These are phyloP conservation scores for Delia radicum DNA, from an alignment of 1,140 invertebrate species.

Conservation along the genomic window DNA sequence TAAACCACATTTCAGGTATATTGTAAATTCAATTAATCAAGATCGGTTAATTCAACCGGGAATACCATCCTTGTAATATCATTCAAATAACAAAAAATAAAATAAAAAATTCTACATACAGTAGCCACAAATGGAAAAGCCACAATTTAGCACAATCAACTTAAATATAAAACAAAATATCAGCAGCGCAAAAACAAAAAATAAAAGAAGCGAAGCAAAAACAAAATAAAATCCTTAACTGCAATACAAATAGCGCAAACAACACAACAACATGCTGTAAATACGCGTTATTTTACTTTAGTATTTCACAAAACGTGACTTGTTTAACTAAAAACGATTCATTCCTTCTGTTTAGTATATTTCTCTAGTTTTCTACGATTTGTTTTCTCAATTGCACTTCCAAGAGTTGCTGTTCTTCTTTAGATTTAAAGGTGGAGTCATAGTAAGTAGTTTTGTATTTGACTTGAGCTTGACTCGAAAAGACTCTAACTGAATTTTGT, in stretches of 20 bases:
- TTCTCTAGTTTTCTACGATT: not conserved
- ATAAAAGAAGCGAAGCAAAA: not conserved
- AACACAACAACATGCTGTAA: constrained; percentile 7
- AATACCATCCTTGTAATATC: too few species aligned
- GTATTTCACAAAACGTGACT: constrained; percentile 13
- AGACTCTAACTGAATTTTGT: too few species aligned
- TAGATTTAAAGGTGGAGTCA: too few species aligned
- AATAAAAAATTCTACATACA: not conserved
- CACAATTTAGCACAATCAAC: constrained; percentile 10
- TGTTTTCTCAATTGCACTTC: not conserved
- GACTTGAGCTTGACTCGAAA: too few species aligned
- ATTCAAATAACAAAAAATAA: not conserved
- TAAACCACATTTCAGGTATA: too few species aligned
- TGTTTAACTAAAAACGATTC: not conserved
- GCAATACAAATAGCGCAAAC: not conserved
- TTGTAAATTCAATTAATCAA: too few species aligned
- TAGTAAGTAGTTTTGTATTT: too few species aligned
- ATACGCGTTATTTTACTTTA: constrained; percentile 18
- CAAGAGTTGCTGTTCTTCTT: not conserved
- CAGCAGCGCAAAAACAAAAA: not conserved
- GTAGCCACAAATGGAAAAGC: constrained; percentile 18
- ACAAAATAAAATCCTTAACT: not conserved
- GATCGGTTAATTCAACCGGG: too few species aligned
- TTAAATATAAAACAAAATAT: not conserved
- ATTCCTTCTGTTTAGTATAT: not conserved